Evolutionary conservation across 1,140 invertebrate species (phyloP).

Genomic region (Temnothorax longispinosus): DNA sequence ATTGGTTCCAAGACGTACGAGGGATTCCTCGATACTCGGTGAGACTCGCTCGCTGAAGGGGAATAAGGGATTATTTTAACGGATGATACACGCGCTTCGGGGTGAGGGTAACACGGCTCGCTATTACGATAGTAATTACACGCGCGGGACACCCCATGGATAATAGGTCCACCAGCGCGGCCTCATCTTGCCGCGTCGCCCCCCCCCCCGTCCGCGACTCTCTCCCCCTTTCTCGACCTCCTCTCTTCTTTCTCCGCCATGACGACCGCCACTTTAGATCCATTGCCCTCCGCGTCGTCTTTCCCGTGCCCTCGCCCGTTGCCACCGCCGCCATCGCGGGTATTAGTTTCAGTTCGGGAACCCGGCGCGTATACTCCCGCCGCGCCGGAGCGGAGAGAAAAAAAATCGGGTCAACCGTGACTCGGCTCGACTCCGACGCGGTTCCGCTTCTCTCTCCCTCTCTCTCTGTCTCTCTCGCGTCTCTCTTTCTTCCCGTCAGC

Average conservation of each 20-base stretch:
- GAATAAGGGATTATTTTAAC: neutral
- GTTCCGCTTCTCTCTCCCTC: neutral
- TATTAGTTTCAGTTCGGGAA: constrained; percentile 71
- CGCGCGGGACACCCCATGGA: constrained; percentile 32
- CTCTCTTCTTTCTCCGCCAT: constrained; percentile 58
- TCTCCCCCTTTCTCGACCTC: neutral
- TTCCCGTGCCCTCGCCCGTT: neutral
- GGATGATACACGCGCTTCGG: neutral
- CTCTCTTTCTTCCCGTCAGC: constrained; percentile 12
- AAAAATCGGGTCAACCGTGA: constrained; percentile 69
- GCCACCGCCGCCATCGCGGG: constrained; percentile 30
- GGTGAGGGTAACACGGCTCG: neutral
- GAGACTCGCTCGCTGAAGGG: neutral
- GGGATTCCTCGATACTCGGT: neutral
- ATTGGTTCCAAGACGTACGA: neutral
- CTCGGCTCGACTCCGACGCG: constrained; percentile 47
- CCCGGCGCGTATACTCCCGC: constrained; percentile 35
- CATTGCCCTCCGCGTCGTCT: constrained; percentile 24
- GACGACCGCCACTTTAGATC: constrained; percentile 64
- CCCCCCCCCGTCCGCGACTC: neutral
- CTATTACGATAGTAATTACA: constrained; percentile 12
- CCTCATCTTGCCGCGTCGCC: constrained; percentile 23
- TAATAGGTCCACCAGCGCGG: constrained; percentile 9
- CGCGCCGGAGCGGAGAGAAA: neutral
- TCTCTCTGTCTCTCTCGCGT: neutral